Conservation (phyloP, 2,888 invertebrate genomes). For the Helleia helle region DNA sequence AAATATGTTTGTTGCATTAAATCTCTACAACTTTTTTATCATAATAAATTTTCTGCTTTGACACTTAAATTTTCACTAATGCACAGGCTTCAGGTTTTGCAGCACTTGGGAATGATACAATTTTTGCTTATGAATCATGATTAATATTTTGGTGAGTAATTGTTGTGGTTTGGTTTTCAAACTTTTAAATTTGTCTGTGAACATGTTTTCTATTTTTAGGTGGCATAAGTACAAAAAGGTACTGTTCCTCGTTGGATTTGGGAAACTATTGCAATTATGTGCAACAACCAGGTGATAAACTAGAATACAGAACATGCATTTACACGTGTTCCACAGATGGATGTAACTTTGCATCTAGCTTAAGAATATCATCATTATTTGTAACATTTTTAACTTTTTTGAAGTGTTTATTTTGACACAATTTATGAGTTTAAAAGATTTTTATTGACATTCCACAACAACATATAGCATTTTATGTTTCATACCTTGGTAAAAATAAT, state of each 20-base stretch:
- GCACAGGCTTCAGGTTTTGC: constrained; percentile 12
- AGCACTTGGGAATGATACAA: not conserved
- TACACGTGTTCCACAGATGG: constrained; percentile 89
- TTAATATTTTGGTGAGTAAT: not conserved
- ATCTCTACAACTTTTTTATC: no score
- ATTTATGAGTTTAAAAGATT: not conserved
- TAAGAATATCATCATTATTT: constrained; percentile 29
- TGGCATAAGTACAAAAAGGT: constrained; percentile 90
- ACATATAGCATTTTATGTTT: not conserved
- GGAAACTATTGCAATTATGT: constrained; percentile 94
- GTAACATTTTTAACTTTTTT: constrained; percentile 18
- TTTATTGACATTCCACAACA: not conserved
- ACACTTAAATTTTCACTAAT: no score
- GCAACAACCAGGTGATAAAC: constrained; percentile 85
- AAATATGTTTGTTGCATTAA: no score
- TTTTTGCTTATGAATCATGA: not conserved
- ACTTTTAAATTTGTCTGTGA: not conserved
- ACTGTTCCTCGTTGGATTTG: constrained; percentile 88
- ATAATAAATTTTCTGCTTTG: no score
- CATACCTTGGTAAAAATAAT: no score
- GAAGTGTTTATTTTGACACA: constrained; percentile 17
- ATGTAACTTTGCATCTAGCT: constrained; percentile 78
- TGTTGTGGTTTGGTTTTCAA: not conserved
- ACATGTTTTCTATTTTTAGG: constrained; percentile 63
- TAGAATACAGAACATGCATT: constrained; percentile 90